Percentiles rank a stretch among this genome's conserved stretches.
These are phyloP conservation scores for Formica exsecta DNA, from an alignment of 1,140 invertebrate genomes.

Conservation along the genomic window DNA sequence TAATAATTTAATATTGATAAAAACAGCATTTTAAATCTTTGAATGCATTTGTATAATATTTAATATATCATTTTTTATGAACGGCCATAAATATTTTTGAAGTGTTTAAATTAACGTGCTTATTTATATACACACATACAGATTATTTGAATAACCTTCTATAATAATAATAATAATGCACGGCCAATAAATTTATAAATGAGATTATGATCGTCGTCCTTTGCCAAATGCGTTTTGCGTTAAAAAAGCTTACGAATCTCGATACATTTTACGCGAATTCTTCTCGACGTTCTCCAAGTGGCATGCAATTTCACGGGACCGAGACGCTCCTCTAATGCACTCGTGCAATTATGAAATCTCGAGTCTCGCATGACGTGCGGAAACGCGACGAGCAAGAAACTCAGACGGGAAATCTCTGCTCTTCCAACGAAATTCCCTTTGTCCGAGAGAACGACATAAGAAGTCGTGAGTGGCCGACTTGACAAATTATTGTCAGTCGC, in stretches of 20 bases:
- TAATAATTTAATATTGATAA: background rate
- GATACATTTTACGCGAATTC: conserved; percentile 46
- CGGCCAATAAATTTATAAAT: background rate
- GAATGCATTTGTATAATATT: background rate
- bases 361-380: conserved; percentile 14
- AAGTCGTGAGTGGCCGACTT: conserved; percentile 59
- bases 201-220: background rate
- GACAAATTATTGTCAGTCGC: conserved; percentile 64
- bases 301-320: conserved; percentile 37
- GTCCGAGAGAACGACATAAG: conserved; percentile 49
- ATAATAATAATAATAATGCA: background rate
- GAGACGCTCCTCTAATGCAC: conserved; percentile 51
- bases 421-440: conserved; percentile 51
- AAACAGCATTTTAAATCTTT: background rate
- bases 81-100: background rate
- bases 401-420: conserved; percentile 55
- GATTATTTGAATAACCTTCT: background rate
- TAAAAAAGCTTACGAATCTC: conserved; percentile 7
- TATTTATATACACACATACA: background rate
- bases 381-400: conserved; percentile 46
- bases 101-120: background rate
- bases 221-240: background rate
- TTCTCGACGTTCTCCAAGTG: conserved; percentile 10
- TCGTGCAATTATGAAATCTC: conserved; percentile 61
- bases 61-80: background rate